Base-by-base conservation (phyloP, 2,113 vertebrate species). In the Rhegmatorhina hoffmannsi region DNA sequence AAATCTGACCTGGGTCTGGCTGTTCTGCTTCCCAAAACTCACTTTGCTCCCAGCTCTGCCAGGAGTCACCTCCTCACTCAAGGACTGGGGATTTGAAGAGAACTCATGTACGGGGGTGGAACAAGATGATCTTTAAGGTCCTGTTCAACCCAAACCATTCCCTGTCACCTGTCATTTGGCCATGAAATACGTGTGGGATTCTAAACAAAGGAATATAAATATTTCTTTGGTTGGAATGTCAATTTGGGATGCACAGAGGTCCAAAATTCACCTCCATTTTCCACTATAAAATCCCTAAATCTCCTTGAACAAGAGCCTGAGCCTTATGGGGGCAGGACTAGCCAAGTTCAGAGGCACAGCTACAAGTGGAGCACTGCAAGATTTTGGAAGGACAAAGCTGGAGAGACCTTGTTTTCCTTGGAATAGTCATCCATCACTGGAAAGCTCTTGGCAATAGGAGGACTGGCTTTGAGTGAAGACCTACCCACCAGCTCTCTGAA, bases 111-210 rank as follows among this genome's bases (percentile, higher is more conserved):
- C 8, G 26, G 50, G 25, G n/a, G 16, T 36, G 25, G 49, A 36
- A 17, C 4, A 2, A 15, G 13, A 3, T 2, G n/a, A 17, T 15
- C 17, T 34, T 14, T 19, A 14, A 67, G 3, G 9, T 56, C 33
- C 50, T 25, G 47, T 58, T 43, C 78, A 55, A 47, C 24, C 33
- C 44, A 49, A 38, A 16, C 50, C 62, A 14, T 36, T 31, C 33
- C 7, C 9, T 53, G 24, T 55, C 63, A 13, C 34, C 17, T 34
- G 31, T 17, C n/a, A 44, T 36, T 80, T 52, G 47, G n/a, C 36
- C n/a, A 7, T 19, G 11, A 73, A 59, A 89, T 13, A n/a, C 29
- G n/a, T 8, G 25, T 2, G 10, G 7, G 9, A 15, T 21, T 81
- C 46, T 55, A 25, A 80, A 31, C 5, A 33, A 79, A 28, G 55